Percentiles rank a stretch among this genome's conserved stretches.
phyloP scores from a whole-genome alignment of 2,888 invertebrate genomes.

The Orthosia gracilis region DNA sequence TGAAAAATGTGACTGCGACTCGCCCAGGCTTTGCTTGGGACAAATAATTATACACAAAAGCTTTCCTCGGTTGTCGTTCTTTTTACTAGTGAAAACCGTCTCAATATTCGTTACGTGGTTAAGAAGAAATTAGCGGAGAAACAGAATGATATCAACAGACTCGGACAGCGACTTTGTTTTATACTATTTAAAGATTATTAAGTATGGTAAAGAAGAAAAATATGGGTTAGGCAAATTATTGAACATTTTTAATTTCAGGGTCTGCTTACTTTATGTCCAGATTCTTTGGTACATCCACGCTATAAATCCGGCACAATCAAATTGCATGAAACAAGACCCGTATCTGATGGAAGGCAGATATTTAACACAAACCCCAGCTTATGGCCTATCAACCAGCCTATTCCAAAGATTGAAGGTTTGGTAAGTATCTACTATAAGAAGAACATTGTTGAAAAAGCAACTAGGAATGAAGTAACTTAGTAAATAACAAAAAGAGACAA shows the following conservation, averaged over 20 bases:
- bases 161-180: too few relatives aligned
- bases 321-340: constrained; percentile 84
- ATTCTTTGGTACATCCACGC: constrained; percentile 77
- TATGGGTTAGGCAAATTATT: neutral
- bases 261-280: constrained; percentile 86
- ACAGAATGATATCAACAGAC: too few relatives aligned
- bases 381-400: constrained; percentile 92
- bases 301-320: constrained; percentile 84
- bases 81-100: too few relatives aligned
- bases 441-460: neutral
- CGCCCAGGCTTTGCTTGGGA: too few relatives aligned
- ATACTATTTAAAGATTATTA: too few relatives aligned
- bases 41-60: too few relatives aligned
- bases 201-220: neutral
- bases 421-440: constrained; percentile 72
- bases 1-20: too few relatives aligned
- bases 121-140: too few relatives aligned
- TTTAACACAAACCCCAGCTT: constrained; percentile 91
- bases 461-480: neutral
- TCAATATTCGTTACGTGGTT: too few relatives aligned
- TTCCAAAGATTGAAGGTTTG: constrained; percentile 89
- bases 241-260: constrained; percentile 77
- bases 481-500: too few relatives aligned
- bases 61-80: too few relatives aligned
- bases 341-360: constrained; percentile 91